Evolutionary conservation across 2,797 vertebrate genomes (phyloP), one percentile per base, ranked within the genome.

Genomic region (Sarcoramphus papa): DNA sequence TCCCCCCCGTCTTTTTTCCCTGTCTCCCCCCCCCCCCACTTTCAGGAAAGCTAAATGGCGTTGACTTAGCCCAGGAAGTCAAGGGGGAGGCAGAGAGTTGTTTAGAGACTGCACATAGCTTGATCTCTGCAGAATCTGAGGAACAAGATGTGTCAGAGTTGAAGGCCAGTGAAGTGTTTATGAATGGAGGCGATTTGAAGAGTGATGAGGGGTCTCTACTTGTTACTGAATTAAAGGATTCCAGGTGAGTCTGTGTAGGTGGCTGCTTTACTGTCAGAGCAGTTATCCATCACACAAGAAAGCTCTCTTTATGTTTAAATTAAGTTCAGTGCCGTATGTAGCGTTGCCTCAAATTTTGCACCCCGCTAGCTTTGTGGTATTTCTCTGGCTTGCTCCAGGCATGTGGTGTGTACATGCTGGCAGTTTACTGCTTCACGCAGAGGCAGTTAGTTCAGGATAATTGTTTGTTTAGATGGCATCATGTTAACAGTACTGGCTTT

Each of bases 161-260:
- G 86, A 97, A 98, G 47, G 88, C 96, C 2, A 85, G 94, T 43
- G 80, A 96, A 77, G 79, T 97, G 69, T 96, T 98, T 77, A 86
- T 98, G 78, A 99, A 99, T 43, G 98, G 98, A 31, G 95, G 98
- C 8, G 63, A 98, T 96, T 97, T 98, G 95, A 98, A 98, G 92
- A 98, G 97, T 33, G 97, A 97, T 17, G 95, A 96, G 41, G 85
- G 86, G 7, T 94, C 91, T 95, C 88, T 97, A 13, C 98, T 98
- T 37, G 97, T 86, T 27, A 37, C 77, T 69, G 93, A 98, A 62
- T 88, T 93, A 10, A 97, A 97, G 94, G 97, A 98, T 82, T 96
- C 96, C 72, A 98, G 98, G 99, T 99, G 97, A 84, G 98, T 92
- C 65, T 81, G 22, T 67, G 14, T 41, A 57, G 54, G 56, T 48